phyloP scores from a whole-genome alignment of 2,797 vertebrate species.

The Pseudomugil gertrudae region DNA sequence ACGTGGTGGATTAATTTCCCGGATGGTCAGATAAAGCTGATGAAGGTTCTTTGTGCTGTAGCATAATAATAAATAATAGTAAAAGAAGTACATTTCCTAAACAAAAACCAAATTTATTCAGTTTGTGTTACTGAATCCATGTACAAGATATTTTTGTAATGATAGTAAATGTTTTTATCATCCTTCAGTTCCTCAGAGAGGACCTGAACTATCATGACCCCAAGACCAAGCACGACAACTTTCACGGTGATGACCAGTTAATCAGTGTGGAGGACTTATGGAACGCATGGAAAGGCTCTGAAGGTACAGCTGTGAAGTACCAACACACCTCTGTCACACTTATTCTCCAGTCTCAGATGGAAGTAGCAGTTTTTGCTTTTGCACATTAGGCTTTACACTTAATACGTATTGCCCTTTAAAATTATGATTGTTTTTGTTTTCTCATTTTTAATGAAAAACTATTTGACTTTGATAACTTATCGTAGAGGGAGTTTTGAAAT shows the following conservation, averaged over 20 bases:
- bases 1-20: background rate
- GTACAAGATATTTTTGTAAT: background rate
- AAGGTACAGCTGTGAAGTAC: conserved; percentile 82
- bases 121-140: background rate
- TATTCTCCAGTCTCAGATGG: background rate
- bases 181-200: conserved; percentile 92
- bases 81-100: background rate
- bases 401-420: background rate
- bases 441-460: conserved; percentile 1
- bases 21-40: background rate
- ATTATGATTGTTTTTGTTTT: background rate
- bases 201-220: conserved; percentile 98
- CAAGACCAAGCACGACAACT: conserved; percentile 96
- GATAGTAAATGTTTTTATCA: conserved; percentile 2
- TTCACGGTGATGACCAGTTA: conserved; percentile 97
- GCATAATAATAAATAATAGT: background rate
- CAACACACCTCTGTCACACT: conserved; percentile 7
- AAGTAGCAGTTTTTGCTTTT: no score
- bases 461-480: background rate
- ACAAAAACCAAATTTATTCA: background rate
- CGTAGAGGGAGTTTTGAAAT: background rate
- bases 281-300: conserved; percentile 94
- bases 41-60: background rate
- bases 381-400: no score
- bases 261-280: conserved; percentile 98